A percentile compares a stretch with the other conserved stretches of the same genome.
These are phyloP conservation scores for Onychomys leucogaster DNA, from an alignment of 2,797 vertebrate genomes.

Conservation along the genomic window DNA sequence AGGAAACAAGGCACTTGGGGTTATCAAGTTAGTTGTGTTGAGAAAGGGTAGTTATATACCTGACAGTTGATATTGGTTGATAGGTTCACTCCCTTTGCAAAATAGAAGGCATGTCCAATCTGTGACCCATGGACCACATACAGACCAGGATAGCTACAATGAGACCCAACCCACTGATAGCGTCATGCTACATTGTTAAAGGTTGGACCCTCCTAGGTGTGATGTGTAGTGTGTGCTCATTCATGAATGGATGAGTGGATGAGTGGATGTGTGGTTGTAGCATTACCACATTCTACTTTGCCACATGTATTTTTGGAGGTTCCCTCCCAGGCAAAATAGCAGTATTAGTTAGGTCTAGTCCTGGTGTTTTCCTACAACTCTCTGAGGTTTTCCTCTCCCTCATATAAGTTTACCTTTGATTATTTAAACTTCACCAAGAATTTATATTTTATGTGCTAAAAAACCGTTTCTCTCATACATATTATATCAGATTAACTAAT, in stretches of 20 bases:
- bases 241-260: not conserved
- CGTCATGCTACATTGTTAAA: not conserved
- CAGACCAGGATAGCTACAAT: not conserved
- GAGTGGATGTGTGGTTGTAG: not conserved
- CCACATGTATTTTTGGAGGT: not conserved
- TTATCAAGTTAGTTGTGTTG: not conserved
- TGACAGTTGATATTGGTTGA: not conserved
- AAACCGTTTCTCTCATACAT: not conserved
- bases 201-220: not conserved
- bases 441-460: not conserved
- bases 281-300: not conserved
- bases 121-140: not conserved
- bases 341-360: not conserved
- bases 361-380: not conserved
- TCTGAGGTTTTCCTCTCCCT: not conserved
- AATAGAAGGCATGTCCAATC: not conserved
- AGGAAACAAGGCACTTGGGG: not conserved
- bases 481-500: not conserved
- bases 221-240: not conserved
- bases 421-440: slow-evolving; percentile 9
- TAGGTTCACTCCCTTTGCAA: not conserved
- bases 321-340: not conserved
- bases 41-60: not conserved
- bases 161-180: not conserved
- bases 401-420: not conserved